phyloP scores from a whole-genome alignment of 2,888 invertebrate species.

The Alloplasta piceator region DNA sequence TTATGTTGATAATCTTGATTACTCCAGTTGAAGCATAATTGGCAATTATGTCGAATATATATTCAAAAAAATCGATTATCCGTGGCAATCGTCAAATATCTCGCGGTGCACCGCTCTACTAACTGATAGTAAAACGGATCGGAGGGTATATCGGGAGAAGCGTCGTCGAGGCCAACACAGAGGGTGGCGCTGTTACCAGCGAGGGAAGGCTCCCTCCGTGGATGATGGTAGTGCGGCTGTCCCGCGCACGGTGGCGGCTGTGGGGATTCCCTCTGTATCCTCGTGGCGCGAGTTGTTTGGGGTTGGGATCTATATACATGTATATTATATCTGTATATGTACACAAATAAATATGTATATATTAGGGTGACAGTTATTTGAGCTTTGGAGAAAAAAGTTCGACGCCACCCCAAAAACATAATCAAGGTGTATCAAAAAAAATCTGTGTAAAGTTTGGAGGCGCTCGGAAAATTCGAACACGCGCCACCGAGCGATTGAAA shows the following conservation, averaged over 20 bases:
- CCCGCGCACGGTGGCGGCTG: constrained; percentile 55
- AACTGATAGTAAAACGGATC: constrained; percentile 64
- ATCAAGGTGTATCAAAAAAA: too few species aligned
- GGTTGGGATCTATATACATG: constrained; percentile 28
- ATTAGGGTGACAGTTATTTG: too few species aligned
- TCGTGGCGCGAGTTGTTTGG: constrained; percentile 54
- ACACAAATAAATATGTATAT: not conserved
- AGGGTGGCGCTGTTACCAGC: constrained; percentile 60
- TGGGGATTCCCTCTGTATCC: constrained; percentile 45
- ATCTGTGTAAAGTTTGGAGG: too few species aligned
- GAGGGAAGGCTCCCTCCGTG: constrained; percentile 49
- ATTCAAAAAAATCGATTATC: constrained; percentile 20
- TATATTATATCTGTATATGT: constrained; percentile 4
- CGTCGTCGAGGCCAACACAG: constrained; percentile 18
- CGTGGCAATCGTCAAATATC: not conserved
- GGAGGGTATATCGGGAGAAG: constrained; percentile 53
- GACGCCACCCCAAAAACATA: too few species aligned
- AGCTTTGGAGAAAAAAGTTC: too few species aligned
- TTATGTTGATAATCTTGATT: not conserved
- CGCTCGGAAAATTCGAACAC: too few species aligned
- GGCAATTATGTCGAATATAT: constrained; percentile 3
- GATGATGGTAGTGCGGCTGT: constrained; percentile 53
- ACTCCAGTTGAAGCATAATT: not conserved
- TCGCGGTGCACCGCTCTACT: constrained; percentile 54
- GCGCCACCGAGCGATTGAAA: too few species aligned